Evolutionary conservation across 92 coral and sea anemone genomes (phyloP).

Genomic region (Phenganax subtilis): DNA sequence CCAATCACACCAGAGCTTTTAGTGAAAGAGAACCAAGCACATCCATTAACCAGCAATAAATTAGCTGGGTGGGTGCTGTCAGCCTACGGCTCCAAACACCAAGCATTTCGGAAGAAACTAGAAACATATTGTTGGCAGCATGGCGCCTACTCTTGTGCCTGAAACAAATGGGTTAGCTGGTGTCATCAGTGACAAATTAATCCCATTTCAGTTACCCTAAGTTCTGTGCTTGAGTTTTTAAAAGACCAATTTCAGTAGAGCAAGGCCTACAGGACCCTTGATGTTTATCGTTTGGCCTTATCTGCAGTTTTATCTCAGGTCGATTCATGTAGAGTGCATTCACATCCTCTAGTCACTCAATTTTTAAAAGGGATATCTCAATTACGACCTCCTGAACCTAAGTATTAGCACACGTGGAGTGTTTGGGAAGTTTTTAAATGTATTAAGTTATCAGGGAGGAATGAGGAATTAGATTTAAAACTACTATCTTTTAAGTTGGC

Average conservation of each 20-base stretch:
- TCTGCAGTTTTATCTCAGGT: neutral
- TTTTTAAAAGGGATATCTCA: neutral
- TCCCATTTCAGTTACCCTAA: neutral
- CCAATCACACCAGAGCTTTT: neutral
- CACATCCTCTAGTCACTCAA: neutral
- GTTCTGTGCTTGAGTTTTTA: neutral
- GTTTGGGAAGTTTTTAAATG: neutral
- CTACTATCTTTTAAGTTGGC: neutral
- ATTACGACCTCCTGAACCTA: neutral
- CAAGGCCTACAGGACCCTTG: neutral
- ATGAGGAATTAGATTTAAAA: neutral
- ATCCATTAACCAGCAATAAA: too few species aligned
- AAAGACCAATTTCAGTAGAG: neutral
- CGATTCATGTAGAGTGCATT: neutral
- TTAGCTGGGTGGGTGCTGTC: too few species aligned
- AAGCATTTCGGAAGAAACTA: neutral
- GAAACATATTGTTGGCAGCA: neutral
- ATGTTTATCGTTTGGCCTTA: neutral
- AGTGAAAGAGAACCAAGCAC: too few species aligned
- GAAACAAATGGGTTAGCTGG: neutral
- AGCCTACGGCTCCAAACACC: neutral
- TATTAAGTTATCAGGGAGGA: neutral
- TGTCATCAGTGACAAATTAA: neutral
- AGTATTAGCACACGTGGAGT: neutral
- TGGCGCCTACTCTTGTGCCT: neutral